Evolutionary conservation across 2,888 invertebrate species (phyloP), one percentile per base, ranked within the genome.

Genomic region (Polymixis flavicincta): DNA sequence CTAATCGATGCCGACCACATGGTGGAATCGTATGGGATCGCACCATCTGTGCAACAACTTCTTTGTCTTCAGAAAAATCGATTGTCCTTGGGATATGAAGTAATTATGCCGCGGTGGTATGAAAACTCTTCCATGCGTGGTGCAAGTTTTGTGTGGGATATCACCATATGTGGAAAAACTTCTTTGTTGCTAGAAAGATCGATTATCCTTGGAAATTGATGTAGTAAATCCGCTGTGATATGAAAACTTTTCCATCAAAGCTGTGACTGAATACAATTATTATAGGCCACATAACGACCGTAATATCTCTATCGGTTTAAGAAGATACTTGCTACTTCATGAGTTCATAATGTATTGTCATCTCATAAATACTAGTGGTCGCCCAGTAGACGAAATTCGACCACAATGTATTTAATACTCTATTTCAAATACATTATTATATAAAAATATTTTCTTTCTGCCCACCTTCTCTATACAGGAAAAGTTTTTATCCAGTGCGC

Each of bases 11-110:
- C 71, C 71, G 71, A 78, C 61, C 83, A 83, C 75, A 77, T 78
- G 84, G 45, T 73, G 45, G 50, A 54, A 63, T 87, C 73, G 45
- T 78, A 75, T 85, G 85, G 54, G 84, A 87, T 60, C 48, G 9
- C 52, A 45, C 68, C 87, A 88, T 83, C 50, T 78, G 65, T 80
- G 83, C 37, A 17, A 65, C 19, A 70, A 74, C 42, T 63, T 60
- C 54, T 60, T 54, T 80, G 71, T 87, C 82, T 74, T 17, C 42
- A 70, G 57, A 37, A 74, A 48, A n/a, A 82, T 73, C 71, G 77
- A 84, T 76, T 11, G 52, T 28, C 55, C 68, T 68, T 81, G 54
- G 45, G n/a, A n/a, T 68, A 69, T 14, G 11, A 74, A 52, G 3
- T 48, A 9, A 0, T 54, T 17, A 11, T 9, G 5, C 17, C 9